Evolutionary conservation across 2,888 invertebrate species (phyloP).

Genomic region (Gortyna flavago): DNA sequence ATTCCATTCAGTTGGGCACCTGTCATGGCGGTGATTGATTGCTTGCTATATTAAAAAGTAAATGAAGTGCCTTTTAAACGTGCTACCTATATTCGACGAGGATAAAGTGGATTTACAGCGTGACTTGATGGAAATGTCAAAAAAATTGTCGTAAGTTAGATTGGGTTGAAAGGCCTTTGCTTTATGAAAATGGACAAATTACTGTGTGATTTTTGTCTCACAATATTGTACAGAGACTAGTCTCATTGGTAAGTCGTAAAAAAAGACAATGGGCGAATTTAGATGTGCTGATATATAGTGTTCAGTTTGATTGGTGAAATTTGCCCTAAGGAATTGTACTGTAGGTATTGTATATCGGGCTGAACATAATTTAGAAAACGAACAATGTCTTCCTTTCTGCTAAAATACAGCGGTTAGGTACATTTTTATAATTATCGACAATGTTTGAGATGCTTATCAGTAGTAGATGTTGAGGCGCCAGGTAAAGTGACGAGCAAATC

Average conservation of each 20-base stretch:
- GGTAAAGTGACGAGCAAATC: neutral
- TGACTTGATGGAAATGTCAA: slow-evolving; percentile 75
- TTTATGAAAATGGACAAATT: slow-evolving; percentile 11
- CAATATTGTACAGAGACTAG: neutral
- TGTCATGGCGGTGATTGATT: slow-evolving; percentile 84
- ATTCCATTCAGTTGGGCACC: slow-evolving; percentile 77
- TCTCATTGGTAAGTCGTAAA: neutral
- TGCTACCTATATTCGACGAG: slow-evolving; percentile 72
- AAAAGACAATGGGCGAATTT: neutral
- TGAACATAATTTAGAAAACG: neutral
- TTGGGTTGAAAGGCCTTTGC: neutral
- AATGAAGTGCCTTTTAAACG: slow-evolving; percentile 83
- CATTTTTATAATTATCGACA: neutral
- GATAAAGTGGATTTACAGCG: slow-evolving; percentile 75
- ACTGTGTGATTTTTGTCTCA: neutral
- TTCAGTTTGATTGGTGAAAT: no score
- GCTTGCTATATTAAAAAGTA: slow-evolving; percentile 83
- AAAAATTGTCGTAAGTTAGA: slow-evolving; percentile 35
- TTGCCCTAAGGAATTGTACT: neutral
- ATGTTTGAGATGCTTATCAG: neutral
- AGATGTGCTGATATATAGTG: no score
- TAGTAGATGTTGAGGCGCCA: neutral
- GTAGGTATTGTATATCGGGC: no score
- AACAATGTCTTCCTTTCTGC: neutral
- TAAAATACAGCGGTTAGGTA: neutral